phyloP scores from a whole-genome alignment of 2,113 vertebrate genomes.

The Passerina amoena region DNA sequence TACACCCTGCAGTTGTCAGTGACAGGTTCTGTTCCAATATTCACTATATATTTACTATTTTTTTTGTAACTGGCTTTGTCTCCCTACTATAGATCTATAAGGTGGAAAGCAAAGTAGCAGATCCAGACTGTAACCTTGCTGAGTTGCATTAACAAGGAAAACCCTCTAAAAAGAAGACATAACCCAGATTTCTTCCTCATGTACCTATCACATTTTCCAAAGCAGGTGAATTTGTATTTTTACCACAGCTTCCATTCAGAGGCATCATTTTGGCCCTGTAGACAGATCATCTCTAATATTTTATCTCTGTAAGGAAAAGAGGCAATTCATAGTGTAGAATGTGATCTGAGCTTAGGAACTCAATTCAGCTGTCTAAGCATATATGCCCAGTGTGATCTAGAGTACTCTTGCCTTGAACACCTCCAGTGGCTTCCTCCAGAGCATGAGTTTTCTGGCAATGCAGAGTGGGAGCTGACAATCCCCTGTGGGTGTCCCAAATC shows the following conservation, averaged over 20 bases:
- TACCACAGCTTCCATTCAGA: not conserved
- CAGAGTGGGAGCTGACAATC: not conserved
- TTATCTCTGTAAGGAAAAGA: not conserved
- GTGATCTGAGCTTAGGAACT: not conserved
- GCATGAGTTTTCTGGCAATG: not conserved
- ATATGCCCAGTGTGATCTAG: not conserved
- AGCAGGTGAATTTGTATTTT: not conserved
- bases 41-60: not conserved
- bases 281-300: not conserved
- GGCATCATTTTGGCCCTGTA: not conserved
- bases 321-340: not conserved
- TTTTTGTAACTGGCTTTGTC: not conserved
- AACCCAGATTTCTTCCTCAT: not conserved
- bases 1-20: not conserved
- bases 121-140: not conserved
- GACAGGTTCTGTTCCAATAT: not conserved
- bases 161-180: not conserved
- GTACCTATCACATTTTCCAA: not conserved
- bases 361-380: not conserved
- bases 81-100: not conserved
- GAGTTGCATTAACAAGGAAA: not conserved
- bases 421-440: not conserved
- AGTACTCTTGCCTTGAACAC: not conserved
- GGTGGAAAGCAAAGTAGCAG: not conserved
- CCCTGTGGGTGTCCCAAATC: not conserved